Base-by-base conservation (phyloP, 2,888 invertebrate genomes). In the Dendrolimus houi region DNA sequence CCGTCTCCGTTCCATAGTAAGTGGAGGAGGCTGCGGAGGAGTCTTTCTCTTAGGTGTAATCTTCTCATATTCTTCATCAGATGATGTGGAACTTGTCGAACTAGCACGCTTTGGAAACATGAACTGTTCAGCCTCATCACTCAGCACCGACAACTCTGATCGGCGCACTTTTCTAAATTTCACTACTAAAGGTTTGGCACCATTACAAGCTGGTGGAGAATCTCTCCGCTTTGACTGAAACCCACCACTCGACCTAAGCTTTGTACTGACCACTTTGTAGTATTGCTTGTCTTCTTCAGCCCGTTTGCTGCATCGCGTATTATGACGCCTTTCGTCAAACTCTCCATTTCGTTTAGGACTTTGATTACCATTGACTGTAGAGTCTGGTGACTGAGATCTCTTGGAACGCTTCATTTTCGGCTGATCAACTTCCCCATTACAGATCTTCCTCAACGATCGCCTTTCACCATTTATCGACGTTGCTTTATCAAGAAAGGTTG, bases 91-190 rank as follows among this genome's bases (percentile, higher is more conserved):
- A 58, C 87, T 89, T 1, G 84, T 78, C 0, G 91, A 88, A 59
- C 93, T 93, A 14, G 94, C 93, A 53, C 93, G 91, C 66, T 93
- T 94, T 0, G 96, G 95, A 74, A 97, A 97, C 93, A 97, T 94
- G 74, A 97, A 97, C 67, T 95, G 96, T 70, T 96, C 96, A 0
- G 97, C 97, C 77, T 97, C 96, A 67, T 96, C 95, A 71, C 96
- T 96, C 55, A 97, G 81, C 56, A 94, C 92, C 0, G 94, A 93
- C 56, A 96, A 74, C 77, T 96, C 96, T 0, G 95, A 94, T 56
- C 93, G 92, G 7, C 96, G 89, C 14, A 96, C 93, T 63, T 95
- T 94, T 57, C 94, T 93, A 59, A 96, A 95, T 71, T 95, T 94
- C 0, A 96, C 95, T 29, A 95, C 94, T 41, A 95, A 86, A 1